Evolutionary conservation across 2,888 invertebrate genomes (phyloP), one percentile per base, ranked within the genome.

Genomic region (Gisinianus flammeolus): DNA sequence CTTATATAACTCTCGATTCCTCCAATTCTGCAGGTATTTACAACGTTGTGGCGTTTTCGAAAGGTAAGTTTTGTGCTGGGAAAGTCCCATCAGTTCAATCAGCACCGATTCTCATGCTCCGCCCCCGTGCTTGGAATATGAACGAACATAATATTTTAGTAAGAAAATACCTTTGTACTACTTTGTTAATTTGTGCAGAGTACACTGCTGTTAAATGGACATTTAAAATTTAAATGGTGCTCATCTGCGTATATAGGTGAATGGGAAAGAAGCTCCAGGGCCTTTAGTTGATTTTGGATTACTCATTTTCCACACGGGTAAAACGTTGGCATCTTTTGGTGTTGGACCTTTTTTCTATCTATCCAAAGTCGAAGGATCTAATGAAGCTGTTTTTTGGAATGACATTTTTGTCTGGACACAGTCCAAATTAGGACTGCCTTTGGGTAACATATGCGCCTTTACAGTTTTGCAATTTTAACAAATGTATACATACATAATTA

Each of bases 41-140:
- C 82, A 92, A 92, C 85, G 89, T 81, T 1, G 71, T 81, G 6
- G 28, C 78, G 12, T 76, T 81, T 67, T 67, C 78, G 0, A 79
- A 78, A 31, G 82, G 80, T 1, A 71, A 69, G 54, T 84, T 84
- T 72, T 82, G 64, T 52, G 79, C 83, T 0, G 76, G 77, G 2
- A 89, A 89, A 35, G 89, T 90, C 5, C 90, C 90, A 0, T 81
- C 87, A 0, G 88, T 91, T 30, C 86, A 87, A 10, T 88, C 90
- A 26, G 89, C 90, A 66, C 92, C 92, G 0, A 44, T 81, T 19
- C 62, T 84, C 6, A 77, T 84, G 77, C 86, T 93, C 16, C 87
- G 93, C 79, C 92, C 93, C 0, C 88, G 92, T 84, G 92, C 92
- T 64, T 93, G 92, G 92, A 92, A 93, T 86, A 91, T 93, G 89